Evolutionary conservation across 2,797 vertebrate genomes (phyloP), one percentile per base, ranked within the genome.

Genomic region (Acrossocheilus fasciatus): DNA sequence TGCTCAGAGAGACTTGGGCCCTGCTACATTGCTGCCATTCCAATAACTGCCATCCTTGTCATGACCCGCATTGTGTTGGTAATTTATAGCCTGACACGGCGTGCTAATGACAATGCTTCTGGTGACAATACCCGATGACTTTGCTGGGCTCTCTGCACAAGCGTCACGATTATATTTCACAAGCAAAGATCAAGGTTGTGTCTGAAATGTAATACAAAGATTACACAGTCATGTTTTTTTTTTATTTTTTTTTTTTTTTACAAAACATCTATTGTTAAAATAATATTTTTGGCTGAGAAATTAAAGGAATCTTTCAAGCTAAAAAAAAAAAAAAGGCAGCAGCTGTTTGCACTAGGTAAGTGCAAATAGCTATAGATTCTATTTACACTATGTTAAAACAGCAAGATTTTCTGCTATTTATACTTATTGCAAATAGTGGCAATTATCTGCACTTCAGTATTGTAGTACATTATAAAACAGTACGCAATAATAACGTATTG

Each of bases 71-170:
- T 85, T 82, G 75, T 79, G 81, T 45, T 78, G 88, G 87, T 92
- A 89, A 92, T 93, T 93, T 90, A 89, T 77, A 85, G 88, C 90
- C 89, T 87, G 88, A 87, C 86, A 36, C 47, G 81, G 50, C 30
- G 87, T 73, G 66, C 77, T 88, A 81, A 90, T 93, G 93, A 93
- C 89, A 94, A 89, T 87, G 85, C 91, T 92, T 94, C 91, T 86
- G 87, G 89, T 90, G 92, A 90, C 88, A 88, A 90, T 52, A 85
- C 88, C 68, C 70, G 90, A 92, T 93, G 88, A 91, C 89, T 93
- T 92, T 92, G 83, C 91, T 90, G 87, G 81, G 89, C 91, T 90
- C 82, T 41, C 47, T 26, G 30, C 14, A 26, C 50, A 41, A 30
- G 68, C 41, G 23, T 73, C 81, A 23, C 64, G 47, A 52, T 68